Evolutionary conservation across 2,888 invertebrate species (phyloP).

Genomic region (Diarsia rubi): DNA sequence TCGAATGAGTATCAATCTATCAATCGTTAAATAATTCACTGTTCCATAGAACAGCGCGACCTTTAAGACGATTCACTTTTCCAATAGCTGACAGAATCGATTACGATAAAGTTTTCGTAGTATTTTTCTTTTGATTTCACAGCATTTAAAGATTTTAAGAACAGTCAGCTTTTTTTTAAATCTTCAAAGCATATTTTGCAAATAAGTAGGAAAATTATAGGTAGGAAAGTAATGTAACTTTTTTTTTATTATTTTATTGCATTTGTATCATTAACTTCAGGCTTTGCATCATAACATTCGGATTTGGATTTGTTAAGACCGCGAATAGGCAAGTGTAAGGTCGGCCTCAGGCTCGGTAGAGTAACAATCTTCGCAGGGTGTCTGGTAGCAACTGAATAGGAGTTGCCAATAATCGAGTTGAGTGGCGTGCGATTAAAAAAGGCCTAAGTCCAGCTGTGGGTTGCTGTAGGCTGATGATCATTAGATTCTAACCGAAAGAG

Average conservation of each 20-base stretch:
- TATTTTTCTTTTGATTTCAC: conserved; percentile 35
- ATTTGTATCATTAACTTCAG: neutral
- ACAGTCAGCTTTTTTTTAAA: neutral
- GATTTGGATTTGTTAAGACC: no score
- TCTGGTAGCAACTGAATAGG: no score
- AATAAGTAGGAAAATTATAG: neutral
- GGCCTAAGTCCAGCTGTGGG: no score
- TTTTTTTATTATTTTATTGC: neutral
- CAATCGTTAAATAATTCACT: conserved; percentile 72
- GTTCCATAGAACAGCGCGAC: conserved; percentile 63
- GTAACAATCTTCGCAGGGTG: no score
- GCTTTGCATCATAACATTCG: neutral
- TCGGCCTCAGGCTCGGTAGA: no score
- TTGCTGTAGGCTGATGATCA: neutral
- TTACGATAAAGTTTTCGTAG: conserved; percentile 28
- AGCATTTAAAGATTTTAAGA: conserved; percentile 11
- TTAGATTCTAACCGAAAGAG: neutral
- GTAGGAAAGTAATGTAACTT: neutral
- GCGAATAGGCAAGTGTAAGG: no score
- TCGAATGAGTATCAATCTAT: conserved; percentile 55
- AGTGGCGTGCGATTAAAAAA: no score
- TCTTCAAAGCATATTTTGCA: neutral
- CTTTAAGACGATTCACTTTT: conserved; percentile 53
- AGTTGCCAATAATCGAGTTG: no score
- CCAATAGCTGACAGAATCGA: conserved; percentile 4